Percentiles rank a stretch among this genome's conserved stretches.
phyloP scores from a whole-genome alignment of 2,113 vertebrate genomes.

The Parus major region DNA sequence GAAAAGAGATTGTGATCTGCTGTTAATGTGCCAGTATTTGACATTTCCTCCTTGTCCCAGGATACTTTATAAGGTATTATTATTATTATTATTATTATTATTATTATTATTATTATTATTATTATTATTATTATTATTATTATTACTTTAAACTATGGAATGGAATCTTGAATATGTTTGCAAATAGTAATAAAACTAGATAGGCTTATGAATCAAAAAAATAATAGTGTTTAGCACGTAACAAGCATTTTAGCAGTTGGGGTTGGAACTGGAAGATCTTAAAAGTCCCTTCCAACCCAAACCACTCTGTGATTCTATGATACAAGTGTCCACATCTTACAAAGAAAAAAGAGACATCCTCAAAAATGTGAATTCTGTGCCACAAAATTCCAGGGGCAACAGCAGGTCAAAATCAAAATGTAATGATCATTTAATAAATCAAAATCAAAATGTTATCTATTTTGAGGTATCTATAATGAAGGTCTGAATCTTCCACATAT shows the following conservation, averaged over 20 bases:
- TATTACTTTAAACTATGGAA: neutral
- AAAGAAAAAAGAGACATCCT: neutral
- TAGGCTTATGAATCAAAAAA: neutral
- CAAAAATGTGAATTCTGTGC: neutral
- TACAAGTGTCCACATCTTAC: neutral
- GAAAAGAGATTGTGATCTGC: neutral
- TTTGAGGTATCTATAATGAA: neutral
- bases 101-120: too few species aligned
- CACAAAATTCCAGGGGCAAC: neutral
- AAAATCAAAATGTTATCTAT: neutral
- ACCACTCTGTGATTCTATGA: neutral
- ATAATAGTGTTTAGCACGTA: neutral
- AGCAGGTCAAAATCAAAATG: neutral
- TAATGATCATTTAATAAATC: too few species aligned
- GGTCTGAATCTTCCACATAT: rapidly evolving
- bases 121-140: too few species aligned
- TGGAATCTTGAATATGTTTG: neutral
- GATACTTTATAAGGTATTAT: neutral
- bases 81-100: neutral
- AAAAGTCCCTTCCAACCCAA: neutral
- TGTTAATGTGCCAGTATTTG: neutral
- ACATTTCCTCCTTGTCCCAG: neutral
- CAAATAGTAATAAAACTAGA: neutral
- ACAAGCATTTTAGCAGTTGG: neutral
- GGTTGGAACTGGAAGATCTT: neutral